Conservation (phyloP, 2,113 vertebrate genomes). For the Spermophilus dauricus region DNA sequence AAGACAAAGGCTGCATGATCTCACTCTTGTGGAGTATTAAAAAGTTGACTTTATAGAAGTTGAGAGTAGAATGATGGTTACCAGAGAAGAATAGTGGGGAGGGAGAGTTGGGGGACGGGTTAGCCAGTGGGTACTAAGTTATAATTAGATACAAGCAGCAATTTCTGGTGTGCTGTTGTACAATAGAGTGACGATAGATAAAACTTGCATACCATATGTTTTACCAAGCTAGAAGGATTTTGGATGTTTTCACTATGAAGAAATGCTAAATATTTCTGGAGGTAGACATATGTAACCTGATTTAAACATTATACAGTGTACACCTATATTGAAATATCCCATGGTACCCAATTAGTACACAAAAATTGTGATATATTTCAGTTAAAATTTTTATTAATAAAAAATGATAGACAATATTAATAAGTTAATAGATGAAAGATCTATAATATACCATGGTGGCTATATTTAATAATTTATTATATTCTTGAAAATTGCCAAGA, state of each 20-base stretch:
- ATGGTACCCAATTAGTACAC: neutral
- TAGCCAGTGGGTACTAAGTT: neutral
- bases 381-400: neutral
- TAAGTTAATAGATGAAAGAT: neutral
- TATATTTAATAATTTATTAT: too few relatives aligned
- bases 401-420: neutral
- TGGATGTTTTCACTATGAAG: neutral
- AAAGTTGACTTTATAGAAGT: neutral
- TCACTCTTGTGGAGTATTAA: neutral
- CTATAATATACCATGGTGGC: neutral
- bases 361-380: neutral
- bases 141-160: neutral
- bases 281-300: too few relatives aligned
- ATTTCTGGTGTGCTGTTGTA: neutral
- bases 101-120: neutral
- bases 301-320: too few relatives aligned
- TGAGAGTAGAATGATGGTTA: neutral
- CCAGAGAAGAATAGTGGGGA: neutral
- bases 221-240: neutral
- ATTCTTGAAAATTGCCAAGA: neutral
- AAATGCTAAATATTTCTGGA: too few relatives aligned
- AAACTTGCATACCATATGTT: neutral
- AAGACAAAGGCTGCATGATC: neutral
- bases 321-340: too few relatives aligned
- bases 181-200: neutral